Evolutionary conservation across 2,797 vertebrate species (phyloP), one percentile per base, ranked within the genome.

Genomic region (Acipenser transmontanus): DNA sequence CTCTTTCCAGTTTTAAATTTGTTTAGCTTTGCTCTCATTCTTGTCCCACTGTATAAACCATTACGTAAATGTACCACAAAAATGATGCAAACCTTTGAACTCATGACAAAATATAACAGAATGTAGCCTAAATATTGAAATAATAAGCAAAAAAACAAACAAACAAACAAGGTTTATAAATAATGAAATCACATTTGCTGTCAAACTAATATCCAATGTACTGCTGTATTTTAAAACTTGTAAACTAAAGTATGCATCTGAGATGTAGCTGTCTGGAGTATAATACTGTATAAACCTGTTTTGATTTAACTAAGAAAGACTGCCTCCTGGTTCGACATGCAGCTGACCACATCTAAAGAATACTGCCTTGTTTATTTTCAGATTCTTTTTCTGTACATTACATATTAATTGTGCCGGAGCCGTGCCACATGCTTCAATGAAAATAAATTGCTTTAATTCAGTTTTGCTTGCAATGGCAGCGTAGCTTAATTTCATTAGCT

Each of bases 401-500:
- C 74, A 83, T 83, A 92, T 95, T 95, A 95, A 95, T 96, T 95
- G 93, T 86, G 86, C 88, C 80, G 85, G 90, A 95, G 91, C 91
- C 86, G 86, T 78, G 92, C 91, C 93, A 91, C 94, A 94, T 93
- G 93, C 94, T 96, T 89, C 92, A 95, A 93, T 94, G 91, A 92
- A 92, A 96, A 95, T 93, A 95, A 95, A 96, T 96, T 90, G 91
- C 95, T 97, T 97, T 96, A 93, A 98, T 98, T 95, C 93, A 86
- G 87, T 91, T 91, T 92, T 86, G 81, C 89, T 90, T 88, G 84
- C 89, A 74, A 89, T 89, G 91, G 91, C 90, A 86, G 85, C 91
- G 89, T 93, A 92, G 91, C 92, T 95, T 97, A 94, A 97, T 98
- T 97, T 97, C 94, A 97, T 98, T 98, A 97, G 92, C 92, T 89